Evolutionary conservation across 2,888 invertebrate genomes (phyloP).

Genomic region (Dioctria linearis): DNA sequence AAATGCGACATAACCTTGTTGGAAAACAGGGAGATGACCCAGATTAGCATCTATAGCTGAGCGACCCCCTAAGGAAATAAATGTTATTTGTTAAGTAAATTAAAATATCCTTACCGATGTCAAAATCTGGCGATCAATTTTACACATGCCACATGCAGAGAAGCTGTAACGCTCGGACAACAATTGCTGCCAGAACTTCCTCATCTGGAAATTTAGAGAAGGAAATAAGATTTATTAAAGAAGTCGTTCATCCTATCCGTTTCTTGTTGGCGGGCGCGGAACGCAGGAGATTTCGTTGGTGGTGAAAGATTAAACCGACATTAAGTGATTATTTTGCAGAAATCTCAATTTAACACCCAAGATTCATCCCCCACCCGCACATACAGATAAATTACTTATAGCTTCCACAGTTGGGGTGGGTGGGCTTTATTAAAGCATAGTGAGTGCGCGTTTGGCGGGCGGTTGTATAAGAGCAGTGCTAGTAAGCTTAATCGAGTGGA

Average conservation of each 20-base stretch:
- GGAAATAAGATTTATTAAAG: conserved; percentile 32
- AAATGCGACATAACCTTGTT: neutral
- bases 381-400: no score
- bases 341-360: neutral
- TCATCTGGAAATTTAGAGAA: conserved; percentile 62
- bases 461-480: neutral
- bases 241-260: neutral
- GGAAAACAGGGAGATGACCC: neutral
- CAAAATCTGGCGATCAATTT: conserved; percentile 72
- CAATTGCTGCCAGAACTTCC: conserved; percentile 70
- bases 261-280: neutral
- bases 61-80: conserved; percentile 37
- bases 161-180: conserved; percentile 69
- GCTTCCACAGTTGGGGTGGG: no score
- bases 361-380: neutral
- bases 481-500: conserved; percentile 56
- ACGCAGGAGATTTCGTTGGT: neutral
- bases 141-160: conserved; percentile 73
- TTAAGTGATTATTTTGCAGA: conserved; percentile 30
- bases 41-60: neutral
- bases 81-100: conserved; percentile 47
- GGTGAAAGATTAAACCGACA: conserved; percentile 25
- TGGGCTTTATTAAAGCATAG: no score
- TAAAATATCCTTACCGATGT: conserved; percentile 71
- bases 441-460: no score